A percentile compares a stretch with the other conserved stretches of the same genome.
These are phyloP conservation scores for Danionella dracula DNA, from an alignment of 2,797 vertebrate genomes.

Conservation along the genomic window DNA sequence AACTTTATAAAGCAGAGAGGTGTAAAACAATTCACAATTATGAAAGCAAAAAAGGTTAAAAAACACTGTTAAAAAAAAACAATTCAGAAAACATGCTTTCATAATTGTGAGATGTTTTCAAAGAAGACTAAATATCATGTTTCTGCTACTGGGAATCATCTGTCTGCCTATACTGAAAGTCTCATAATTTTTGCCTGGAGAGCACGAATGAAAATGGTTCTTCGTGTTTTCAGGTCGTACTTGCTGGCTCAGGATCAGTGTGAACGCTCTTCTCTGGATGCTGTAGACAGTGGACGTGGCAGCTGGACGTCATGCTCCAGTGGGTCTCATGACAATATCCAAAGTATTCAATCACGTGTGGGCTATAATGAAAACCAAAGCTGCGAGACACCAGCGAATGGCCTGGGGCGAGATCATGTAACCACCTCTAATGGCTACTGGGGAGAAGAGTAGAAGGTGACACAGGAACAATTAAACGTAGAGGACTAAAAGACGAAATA, in stretches of 20 bases:
- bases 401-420: slow-evolving; percentile 86
- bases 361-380: slow-evolving; percentile 93
- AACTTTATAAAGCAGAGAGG: no score
- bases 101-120: no score
- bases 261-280: slow-evolving; percentile 89
- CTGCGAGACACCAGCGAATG: slow-evolving; percentile 86
- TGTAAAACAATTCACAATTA: no score
- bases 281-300: slow-evolving; percentile 93
- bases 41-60: no score
- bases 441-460: slow-evolving; percentile 95
- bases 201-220: no score
- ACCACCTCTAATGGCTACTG: slow-evolving; percentile 84
- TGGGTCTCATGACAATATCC: slow-evolving; percentile 96
- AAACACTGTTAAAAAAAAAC: no score
- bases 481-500: slow-evolving; percentile 62
- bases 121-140: no score
- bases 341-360: slow-evolving; percentile 95
- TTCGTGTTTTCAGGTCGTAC: slow-evolving; percentile 71
- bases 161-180: no score
- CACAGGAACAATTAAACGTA: slow-evolving; percentile 94
- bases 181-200: no score
- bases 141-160: no score
- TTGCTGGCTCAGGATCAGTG: slow-evolving; percentile 93
- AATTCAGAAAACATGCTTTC: no score
- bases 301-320: slow-evolving; percentile 99